These are phyloP conservation scores for Centropristis striata DNA, from an alignment of 2,113 vertebrate species.

Conservation along the genomic window DNA sequence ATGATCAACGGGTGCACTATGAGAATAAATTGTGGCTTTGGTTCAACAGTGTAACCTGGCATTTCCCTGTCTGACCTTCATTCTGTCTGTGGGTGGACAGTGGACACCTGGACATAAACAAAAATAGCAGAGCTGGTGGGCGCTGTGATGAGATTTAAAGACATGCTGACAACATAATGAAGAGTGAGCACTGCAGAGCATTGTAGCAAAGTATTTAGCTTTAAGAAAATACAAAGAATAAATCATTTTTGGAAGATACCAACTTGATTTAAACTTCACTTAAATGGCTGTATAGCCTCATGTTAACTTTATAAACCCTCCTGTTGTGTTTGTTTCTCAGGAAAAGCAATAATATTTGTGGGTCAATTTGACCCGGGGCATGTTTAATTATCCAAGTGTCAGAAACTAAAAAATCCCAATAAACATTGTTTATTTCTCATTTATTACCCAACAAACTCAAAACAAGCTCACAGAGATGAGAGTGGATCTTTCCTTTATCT, in stretches of 20 bases:
- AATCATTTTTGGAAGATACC: neutral
- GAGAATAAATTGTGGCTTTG: constrained; percentile 23
- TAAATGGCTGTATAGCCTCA: neutral
- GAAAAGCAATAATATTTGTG: too few relatives aligned
- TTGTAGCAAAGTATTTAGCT: neutral
- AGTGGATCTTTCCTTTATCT: too few relatives aligned
- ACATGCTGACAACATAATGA: constrained; percentile 11
- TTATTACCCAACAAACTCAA: too few relatives aligned
- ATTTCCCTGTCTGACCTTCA: constrained; percentile 57
- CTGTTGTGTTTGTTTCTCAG: too few relatives aligned
- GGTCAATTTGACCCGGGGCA: too few relatives aligned
- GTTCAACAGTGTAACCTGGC: constrained; percentile 51
- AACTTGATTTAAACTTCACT: neutral
- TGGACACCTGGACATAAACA: constrained; percentile 52
- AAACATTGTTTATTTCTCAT: too few relatives aligned
- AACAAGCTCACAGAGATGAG: too few relatives aligned
- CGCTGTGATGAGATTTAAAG: constrained; percentile 33
- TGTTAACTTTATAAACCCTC: too few relatives aligned
- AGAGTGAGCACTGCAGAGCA: neutral
- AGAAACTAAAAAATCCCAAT: too few relatives aligned
- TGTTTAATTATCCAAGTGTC: too few relatives aligned
- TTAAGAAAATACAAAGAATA: neutral
- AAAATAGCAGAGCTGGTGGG: constrained; percentile 51
- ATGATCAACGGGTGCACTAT: constrained; percentile 17
- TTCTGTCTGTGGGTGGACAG: constrained; percentile 62